Base-by-base conservation (phyloP, 2,797 vertebrate species). In the Xenops minutus region DNA sequence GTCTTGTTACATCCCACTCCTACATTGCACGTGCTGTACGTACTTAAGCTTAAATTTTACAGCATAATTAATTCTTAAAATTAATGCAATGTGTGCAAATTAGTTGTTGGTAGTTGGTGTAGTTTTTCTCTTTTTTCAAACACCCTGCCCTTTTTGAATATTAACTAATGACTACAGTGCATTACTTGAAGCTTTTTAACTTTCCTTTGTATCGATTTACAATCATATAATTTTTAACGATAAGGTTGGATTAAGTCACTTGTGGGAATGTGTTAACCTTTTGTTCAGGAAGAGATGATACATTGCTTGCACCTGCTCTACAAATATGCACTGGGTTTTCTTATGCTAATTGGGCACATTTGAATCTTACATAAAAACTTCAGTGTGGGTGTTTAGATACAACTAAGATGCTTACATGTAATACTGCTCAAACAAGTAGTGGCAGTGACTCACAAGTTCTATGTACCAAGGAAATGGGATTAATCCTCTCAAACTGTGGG, bases 321-420 rank as follows among this genome's bases (percentile, higher is more conserved):
- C 89, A 94, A 83, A 93, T 80, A 89, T 77, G 51, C 54, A 43
- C 84, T 63, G 71, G 64, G 85, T 96, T 97, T 96, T 95, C 95
- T 96, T 94, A 95, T 94, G 86, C 46, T 95, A 94, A 95, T 96
- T 63, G 78, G 79, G 43, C 76, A 92, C 85, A 95, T 95, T 81
- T 93, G 51, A 94, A 80, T 97, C 93, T 96, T 94, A 93, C n/a
- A 88, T 95, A 96, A 96, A 93, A 94, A 92, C 87, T 92, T 89
- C 51, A 64, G 74, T 56, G 92, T 95, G 89, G 95, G 94, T 92
- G 93, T 81, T 83, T 44, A 89, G 94, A 80, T 94, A 92, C 95
- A 94, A 91, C 89, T 69, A 63, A 94, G 85, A 93, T 93, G 87
- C 92, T 96, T 95, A 90, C 91, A 84, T 90, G 85, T 85, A 88